Evolutionary conservation across 2,797 vertebrate species (phyloP), one percentile per base, ranked within the genome.

Genomic region (Ibycter americanus): DNA sequence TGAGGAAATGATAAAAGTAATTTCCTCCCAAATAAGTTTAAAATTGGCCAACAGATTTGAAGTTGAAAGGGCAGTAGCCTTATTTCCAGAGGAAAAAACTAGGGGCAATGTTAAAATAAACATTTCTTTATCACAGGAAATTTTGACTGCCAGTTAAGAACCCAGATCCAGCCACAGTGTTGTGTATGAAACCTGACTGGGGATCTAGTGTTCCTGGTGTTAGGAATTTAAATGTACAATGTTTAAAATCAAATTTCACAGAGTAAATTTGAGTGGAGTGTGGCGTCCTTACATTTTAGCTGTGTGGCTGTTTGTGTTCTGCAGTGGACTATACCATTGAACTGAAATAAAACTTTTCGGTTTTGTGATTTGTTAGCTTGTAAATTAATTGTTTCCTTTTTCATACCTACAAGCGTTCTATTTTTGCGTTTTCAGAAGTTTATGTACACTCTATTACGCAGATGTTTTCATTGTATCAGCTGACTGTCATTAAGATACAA

Each of bases 1-100:
- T n/a, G 58, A 59, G 46, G 36, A n/a, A 32, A 18, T 1, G 0
- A 7, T n/a, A 25, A 1, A 66, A 72, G 51, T 56, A 0, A 4
- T 52, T 73, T 55, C 29, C 36, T 62, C 42, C 61, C 47, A 31
- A 5, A n/a, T 11, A 29, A 31, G 61, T 62, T 73, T 73, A 42
- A 21, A 63, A n/a, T 5, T 17, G 56, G 7, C 31, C 51, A 13
- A 7, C 16, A 7, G n/a, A 32, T n/a, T 15, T 40, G 46, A 52
- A 52, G 40, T 34, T 49, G 58, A 11, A 10, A 13, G 29, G 40
- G 40, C 47, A 51, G 13, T 8, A 38, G 40, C 17, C 6, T 62
- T 67, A 18, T 84, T 89, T 62, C 54, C 54, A 38, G 47, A 29
- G 52, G 31, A 15, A 38, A 15, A 38, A 52, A 10, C 20, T 12